Evolutionary conservation across 2,797 vertebrate genomes (phyloP).

Genomic region (Lemur catta): DNA sequence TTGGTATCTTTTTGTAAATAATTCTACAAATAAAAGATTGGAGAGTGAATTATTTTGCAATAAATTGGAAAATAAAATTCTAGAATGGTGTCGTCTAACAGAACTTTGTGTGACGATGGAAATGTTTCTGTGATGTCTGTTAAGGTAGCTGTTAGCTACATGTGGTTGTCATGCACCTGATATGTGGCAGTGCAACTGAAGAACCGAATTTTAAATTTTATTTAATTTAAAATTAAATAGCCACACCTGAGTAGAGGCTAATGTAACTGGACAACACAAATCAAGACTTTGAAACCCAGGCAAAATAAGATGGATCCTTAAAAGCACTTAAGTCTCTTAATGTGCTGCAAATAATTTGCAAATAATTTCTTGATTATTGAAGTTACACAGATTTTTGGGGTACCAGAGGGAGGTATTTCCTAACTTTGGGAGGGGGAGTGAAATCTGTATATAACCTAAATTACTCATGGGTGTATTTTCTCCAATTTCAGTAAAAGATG

Average conservation of each 20-base stretch:
- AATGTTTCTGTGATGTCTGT: neutral
- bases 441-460: neutral
- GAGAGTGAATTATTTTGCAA: neutral
- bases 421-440: neutral
- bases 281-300: neutral
- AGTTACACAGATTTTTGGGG: neutral
- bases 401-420: neutral
- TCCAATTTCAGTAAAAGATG: neutral
- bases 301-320: neutral
- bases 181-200: neutral
- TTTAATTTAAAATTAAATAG: slow-evolving; percentile 35
- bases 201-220: neutral
- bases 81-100: neutral
- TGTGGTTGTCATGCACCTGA: neutral
- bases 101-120: neutral
- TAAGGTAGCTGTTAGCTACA: too few species aligned
- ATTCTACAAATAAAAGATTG: neutral
- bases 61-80: neutral
- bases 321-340: neutral
- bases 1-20: slow-evolving; percentile 1
- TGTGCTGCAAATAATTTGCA: neutral
- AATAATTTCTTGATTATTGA: slow-evolving; percentile 3
- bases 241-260: neutral
- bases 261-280: neutral
- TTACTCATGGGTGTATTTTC: neutral